These are phyloP conservation scores for Megaustenia siamemsis DNA, from an alignment of 2,888 invertebrate genomes.

Conservation along the genomic window DNA sequence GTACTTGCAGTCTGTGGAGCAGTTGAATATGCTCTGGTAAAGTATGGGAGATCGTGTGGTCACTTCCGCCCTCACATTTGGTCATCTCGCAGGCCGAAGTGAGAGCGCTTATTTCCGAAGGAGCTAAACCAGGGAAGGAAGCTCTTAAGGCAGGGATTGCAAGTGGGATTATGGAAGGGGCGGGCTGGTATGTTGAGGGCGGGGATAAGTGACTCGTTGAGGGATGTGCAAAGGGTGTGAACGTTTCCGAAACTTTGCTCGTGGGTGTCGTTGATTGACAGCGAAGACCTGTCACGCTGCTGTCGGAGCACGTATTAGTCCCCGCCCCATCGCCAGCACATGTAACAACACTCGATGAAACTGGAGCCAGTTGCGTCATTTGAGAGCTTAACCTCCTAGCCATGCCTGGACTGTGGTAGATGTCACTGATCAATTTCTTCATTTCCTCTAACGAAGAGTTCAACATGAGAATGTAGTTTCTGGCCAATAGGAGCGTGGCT, in stretches of 20 bases:
- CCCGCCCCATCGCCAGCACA: not conserved
- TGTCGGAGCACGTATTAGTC: not conserved
- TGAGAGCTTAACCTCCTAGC: not conserved
- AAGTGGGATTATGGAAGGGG: not conserved
- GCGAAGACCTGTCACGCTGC: not conserved
- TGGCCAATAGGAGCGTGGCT: conserved; percentile 78
- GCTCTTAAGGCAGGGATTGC: conserved; percentile 14
- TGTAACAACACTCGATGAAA: not conserved
- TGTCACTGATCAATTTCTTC: conserved; percentile 78
- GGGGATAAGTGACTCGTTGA: not conserved
- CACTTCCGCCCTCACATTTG: not conserved
- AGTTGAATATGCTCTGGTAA: not conserved
- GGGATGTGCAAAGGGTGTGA: not conserved
- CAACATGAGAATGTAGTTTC: conserved; percentile 79
- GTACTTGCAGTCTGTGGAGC: conserved; percentile 38
- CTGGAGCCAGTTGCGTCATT: not conserved
- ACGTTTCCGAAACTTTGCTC: not conserved
- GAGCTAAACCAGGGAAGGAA: not conserved
- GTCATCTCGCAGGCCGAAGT: not conserved
- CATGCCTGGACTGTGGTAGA: conserved; percentile 62
- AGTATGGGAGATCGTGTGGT: not conserved
- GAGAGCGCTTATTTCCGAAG: conserved; percentile 9
- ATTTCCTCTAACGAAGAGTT: conserved; percentile 78
- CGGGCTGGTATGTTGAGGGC: not conserved
- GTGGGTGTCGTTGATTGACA: not conserved